Conservation (phyloP, 2,113 vertebrate genomes). For the Sporophila hypoxantha region DNA sequence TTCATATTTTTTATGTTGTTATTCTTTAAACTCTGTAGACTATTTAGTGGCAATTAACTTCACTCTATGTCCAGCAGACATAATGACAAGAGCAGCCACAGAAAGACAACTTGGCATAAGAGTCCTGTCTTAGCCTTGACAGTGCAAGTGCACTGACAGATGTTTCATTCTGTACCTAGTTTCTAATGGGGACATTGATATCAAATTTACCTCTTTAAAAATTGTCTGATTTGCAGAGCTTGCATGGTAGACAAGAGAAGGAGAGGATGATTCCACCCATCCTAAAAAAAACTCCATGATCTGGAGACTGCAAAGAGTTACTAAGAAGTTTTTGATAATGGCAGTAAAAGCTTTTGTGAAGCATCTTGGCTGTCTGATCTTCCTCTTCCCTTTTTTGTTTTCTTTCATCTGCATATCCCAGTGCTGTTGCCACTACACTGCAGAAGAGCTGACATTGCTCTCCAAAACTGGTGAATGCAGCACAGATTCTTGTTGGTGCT, state of each 20-base stretch:
- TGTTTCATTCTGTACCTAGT: neutral
- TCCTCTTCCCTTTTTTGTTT: neutral
- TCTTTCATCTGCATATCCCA: neutral
- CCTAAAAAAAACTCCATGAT: neutral
- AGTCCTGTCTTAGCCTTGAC: neutral
- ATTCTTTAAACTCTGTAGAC: neutral
- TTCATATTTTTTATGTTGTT: neutral
- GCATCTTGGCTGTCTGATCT: neutral
- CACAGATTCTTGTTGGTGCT: neutral
- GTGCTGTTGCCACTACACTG: neutral
- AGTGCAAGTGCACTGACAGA: neutral
- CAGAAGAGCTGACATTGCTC: accelerated
- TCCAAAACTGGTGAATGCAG: neutral
- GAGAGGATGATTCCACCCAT: neutral
- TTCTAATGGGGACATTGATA: neutral
- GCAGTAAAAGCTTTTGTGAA: neutral
- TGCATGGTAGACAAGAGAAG: neutral
- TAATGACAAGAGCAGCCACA: neutral
- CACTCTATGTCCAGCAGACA: neutral
- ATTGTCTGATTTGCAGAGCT: neutral
- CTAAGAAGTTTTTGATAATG: neutral
- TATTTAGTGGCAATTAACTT: neutral
- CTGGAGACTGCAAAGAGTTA: neutral
- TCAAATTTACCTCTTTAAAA: neutral
- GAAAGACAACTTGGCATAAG: neutral